Percentiles rank a stretch among this genome's conserved stretches.
These are phyloP conservation scores for Selenia dentaria DNA, from an alignment of 2,888 invertebrate genomes.

Conservation along the genomic window DNA sequence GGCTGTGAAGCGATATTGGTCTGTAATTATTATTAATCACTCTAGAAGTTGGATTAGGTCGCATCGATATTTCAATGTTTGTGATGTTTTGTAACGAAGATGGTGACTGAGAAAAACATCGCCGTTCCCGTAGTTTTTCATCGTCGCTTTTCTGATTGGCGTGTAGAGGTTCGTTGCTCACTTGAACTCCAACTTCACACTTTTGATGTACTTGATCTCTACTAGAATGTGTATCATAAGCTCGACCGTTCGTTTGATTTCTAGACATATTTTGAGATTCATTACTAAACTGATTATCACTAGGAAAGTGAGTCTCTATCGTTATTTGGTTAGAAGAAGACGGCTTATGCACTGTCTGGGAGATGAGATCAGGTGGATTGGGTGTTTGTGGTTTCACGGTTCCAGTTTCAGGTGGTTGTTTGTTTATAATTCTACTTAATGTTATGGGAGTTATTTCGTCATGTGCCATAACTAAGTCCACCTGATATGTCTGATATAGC, in stretches of 20 bases:
- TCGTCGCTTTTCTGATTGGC: constrained; percentile 80
- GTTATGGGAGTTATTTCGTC: constrained; percentile 85
- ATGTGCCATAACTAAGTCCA: constrained; percentile 87
- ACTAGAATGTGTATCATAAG: constrained; percentile 39
- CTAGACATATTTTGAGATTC: constrained; percentile 44
- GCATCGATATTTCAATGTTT: constrained; percentile 76
- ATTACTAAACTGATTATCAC: constrained; percentile 58
- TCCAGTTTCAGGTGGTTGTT: constrained; percentile 57
- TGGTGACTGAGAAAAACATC: constrained; percentile 62
- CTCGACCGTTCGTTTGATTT: constrained; percentile 44
- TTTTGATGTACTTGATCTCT: constrained; percentile 53
- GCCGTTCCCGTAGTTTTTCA: constrained; percentile 76
- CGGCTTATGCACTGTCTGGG: constrained; percentile 74
- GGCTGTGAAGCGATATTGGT: constrained; percentile 74
- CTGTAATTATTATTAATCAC: constrained; percentile 66
- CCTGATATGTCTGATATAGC: constrained; percentile 76
- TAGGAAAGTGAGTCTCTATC: constrained; percentile 77
- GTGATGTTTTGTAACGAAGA: constrained; percentile 78
- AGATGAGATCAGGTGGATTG: constrained; percentile 77
- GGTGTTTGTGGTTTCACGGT: constrained; percentile 34
- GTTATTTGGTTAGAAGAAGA: constrained; percentile 68
- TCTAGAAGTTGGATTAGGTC: constrained; percentile 62
- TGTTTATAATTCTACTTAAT: constrained; percentile 72
- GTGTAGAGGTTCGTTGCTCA: constrained; percentile 54
- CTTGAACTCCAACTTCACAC: constrained; percentile 65